Conservation (phyloP, 2,113 vertebrate species). For the Erythrocercus mccallii region DNA sequence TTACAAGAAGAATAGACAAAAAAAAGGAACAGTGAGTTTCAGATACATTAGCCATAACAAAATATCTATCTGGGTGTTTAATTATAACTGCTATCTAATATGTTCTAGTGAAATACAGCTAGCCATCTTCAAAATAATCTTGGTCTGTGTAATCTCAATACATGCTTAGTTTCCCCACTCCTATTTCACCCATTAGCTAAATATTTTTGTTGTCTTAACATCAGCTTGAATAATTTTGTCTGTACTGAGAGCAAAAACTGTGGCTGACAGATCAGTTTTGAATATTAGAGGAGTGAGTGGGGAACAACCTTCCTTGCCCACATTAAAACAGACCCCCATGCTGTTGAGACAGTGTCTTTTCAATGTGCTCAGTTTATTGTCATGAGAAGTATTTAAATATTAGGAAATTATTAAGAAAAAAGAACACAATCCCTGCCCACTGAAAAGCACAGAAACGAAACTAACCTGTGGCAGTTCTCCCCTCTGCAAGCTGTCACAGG, state of each 20-base stretch:
- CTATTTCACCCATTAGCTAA: background rate
- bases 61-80: background rate
- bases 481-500: rapidly evolving
- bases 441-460: background rate
- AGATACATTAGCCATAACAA: background rate
- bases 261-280: background rate
- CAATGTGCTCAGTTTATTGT: background rate
- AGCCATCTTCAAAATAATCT: background rate
- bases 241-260: background rate
- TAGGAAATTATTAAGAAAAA: background rate
- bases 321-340: background rate
- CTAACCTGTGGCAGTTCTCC: background rate
- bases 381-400: background rate
- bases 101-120: background rate
- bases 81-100: background rate
- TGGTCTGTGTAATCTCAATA: background rate
- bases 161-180: background rate
- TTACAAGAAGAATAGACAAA: background rate
- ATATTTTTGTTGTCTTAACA: background rate
- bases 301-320: background rate
- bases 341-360: background rate
- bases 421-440: background rate
- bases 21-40: slow-evolving; percentile 59
- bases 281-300: background rate
- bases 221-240: background rate